Base-by-base conservation (phyloP, 2,797 vertebrate species). In the Lates japonicus region DNA sequence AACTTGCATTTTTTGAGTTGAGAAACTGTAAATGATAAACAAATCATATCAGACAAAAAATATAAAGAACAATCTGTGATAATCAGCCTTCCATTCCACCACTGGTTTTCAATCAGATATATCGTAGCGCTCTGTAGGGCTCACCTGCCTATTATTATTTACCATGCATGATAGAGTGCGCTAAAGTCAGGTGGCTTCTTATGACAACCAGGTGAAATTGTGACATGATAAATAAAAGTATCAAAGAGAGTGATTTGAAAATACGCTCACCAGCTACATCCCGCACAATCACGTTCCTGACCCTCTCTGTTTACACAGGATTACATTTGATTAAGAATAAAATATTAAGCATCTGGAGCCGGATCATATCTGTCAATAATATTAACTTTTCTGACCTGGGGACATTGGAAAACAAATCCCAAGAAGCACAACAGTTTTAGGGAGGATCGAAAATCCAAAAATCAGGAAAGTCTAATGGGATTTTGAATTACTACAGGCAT, bases 1-100 rank as follows among this genome's bases (percentile, higher is more conserved):
- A 94, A 91, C 87, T 95, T 95, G 94, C 90, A 94, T 92, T 93
- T 93, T 90, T 91, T 82, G 0, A 88, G 80, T 81, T 86, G 78
- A 90, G 67, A 83, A 91, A 91, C 66, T 78, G 78, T 85, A 90
- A 85, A 88, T 72, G 25, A 90, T 82, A 83, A 78, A 84, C 31
- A 91, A 90, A 86, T 76, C 0, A 88, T 78, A 76, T 67, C 44
- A 51, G 71, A 89, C 42, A 78, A 76, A 76, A 85, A 72, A 42
- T 5, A 31, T 37, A 52, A 81, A 39, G 4, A 69, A 61, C 22
- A 39, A 52, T 60, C 58, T 44, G 76, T 82, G 69, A 77, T 67
- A 54, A 86, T 90, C 76, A 87, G 60, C 71, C 61, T 82, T 79
- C 61, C 39, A 31, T 73, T 80, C 48, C 67, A 41, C 37, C 37